Percentiles rank a stretch among this genome's conserved stretches.
Conservation (phyloP, 2,888 invertebrate genomes). For the Reticulitermes lucifugus region DNA sequence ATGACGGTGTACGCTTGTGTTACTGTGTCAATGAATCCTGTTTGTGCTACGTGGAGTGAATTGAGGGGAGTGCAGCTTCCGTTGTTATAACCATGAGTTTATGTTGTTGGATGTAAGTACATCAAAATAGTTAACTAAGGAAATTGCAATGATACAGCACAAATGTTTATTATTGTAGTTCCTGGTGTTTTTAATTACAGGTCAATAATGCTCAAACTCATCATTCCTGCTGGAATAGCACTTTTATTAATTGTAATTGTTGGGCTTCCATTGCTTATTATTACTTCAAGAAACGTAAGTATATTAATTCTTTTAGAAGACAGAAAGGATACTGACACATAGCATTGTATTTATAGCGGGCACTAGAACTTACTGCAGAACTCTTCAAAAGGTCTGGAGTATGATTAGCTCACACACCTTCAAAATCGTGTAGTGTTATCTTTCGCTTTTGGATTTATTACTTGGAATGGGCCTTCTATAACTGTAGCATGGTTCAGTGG, state of each 20-base stretch:
- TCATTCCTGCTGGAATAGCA: constrained; percentile 17
- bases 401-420: no score
- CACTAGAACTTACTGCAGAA: no score
- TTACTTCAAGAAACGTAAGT: constrained; percentile 42
- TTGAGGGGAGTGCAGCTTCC: neutral
- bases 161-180: neutral
- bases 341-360: no score
- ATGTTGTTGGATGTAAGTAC: constrained; percentile 9
- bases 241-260: constrained; percentile 15
- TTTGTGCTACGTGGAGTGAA: constrained; percentile 1
- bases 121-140: neutral
- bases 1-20: neutral
- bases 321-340: no score
- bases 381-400: no score
- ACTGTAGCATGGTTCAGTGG: no score
- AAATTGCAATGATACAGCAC: no score
- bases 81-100: neutral
- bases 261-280: constrained; percentile 32
- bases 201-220: constrained; percentile 27
- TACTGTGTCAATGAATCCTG: neutral
- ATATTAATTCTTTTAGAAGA: neutral
- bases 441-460: no score
- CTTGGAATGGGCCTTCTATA: no score
- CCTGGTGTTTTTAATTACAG: constrained; percentile 34
- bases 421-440: no score